Conservation (phyloP, 2,888 invertebrate species). For the Argyresthia albistria region DNA sequence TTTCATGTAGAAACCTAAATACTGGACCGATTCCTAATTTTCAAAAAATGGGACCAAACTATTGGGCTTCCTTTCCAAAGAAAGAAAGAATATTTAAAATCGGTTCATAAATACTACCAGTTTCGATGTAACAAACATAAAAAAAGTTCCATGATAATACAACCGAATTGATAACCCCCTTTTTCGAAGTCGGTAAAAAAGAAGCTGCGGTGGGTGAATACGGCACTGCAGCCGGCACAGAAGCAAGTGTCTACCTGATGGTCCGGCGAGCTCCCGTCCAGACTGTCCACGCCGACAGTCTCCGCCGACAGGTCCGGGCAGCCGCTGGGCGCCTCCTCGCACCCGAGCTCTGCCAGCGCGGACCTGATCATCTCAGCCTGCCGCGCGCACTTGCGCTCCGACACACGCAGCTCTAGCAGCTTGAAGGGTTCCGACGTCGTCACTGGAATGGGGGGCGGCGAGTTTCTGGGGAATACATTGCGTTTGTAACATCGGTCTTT, state of each 20-base stretch:
- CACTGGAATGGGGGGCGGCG: constrained; percentile 29
- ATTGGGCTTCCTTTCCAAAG: too few species aligned
- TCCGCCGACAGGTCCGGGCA: constrained; percentile 88
- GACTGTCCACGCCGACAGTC: constrained; percentile 74
- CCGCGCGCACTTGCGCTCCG: constrained; percentile 86
- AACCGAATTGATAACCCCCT: too few species aligned
- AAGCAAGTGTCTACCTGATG: constrained; percentile 67
- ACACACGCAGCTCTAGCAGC: constrained; percentile 84
- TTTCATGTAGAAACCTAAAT: too few species aligned
- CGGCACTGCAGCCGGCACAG: neutral
- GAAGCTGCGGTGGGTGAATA: neutral
- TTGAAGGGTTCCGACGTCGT: constrained; percentile 76
- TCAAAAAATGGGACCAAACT: too few species aligned
- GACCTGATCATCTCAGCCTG: constrained; percentile 88
- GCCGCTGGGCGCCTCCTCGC: constrained; percentile 89
- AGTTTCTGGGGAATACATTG: neutral
- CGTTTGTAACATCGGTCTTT: neutral
- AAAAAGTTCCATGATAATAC: too few species aligned
- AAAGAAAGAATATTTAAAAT: too few species aligned
- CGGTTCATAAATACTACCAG: too few species aligned
- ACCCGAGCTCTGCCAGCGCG: constrained; percentile 89
- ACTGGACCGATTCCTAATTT: too few species aligned
- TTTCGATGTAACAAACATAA: too few species aligned
- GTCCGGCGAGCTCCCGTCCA: constrained; percentile 76
- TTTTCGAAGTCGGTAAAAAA: too few species aligned